These are phyloP conservation scores for Pterocles burchelli DNA, from an alignment of 2,113 vertebrate genomes.

Conservation along the genomic window DNA sequence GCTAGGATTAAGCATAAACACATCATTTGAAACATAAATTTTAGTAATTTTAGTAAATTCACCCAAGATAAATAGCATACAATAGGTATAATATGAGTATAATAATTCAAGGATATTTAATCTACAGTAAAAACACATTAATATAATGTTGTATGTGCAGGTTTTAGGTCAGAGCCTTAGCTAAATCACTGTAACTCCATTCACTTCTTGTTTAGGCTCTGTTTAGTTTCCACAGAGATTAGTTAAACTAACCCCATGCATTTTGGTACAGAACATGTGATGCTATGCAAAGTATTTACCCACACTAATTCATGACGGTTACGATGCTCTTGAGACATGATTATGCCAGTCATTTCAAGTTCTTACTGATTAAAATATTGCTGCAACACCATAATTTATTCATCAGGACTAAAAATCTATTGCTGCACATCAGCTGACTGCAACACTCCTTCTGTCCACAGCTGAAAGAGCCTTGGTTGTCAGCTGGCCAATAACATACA, in stretches of 20 bases:
- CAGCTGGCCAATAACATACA: background rate
- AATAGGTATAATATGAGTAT: background rate
- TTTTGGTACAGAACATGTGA: background rate
- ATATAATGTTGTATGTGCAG: background rate
- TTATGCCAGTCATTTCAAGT: background rate
- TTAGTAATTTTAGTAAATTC: background rate
- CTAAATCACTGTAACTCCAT: background rate
- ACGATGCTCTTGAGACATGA: background rate
- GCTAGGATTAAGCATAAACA: background rate
- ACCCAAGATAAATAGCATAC: background rate
- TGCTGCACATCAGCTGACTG: background rate
- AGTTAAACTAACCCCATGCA: background rate
- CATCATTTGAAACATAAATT: background rate
- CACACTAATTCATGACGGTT: background rate
- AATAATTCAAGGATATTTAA: background rate
- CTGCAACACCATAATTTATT: background rate
- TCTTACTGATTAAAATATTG: slow-evolving; percentile 17
- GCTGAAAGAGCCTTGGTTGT: background rate
- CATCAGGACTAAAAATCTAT: background rate
- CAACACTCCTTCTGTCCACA: background rate
- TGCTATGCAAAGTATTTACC: background rate
- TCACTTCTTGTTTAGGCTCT: background rate
- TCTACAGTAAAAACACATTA: background rate
- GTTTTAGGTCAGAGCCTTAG: background rate
- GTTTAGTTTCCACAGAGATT: background rate